Evolutionary conservation across 2,797 vertebrate genomes (phyloP).

Genomic region (Momotus momota): DNA sequence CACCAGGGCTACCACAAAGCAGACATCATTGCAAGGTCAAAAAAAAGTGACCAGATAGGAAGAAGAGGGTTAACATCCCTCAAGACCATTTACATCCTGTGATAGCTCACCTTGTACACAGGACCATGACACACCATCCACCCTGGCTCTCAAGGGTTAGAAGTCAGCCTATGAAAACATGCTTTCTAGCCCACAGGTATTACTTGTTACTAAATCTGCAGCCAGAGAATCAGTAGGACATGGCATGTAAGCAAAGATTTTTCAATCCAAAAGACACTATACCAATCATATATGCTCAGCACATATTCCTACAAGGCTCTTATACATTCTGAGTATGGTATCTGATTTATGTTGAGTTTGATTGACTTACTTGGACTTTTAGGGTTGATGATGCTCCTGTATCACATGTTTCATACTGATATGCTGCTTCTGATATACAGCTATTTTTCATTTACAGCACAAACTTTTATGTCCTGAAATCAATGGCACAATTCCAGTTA

Average conservation of each 20-base stretch:
- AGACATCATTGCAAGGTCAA: not conserved
- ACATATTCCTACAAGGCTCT: not conserved
- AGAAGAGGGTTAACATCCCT: not conserved
- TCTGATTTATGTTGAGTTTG: not conserved
- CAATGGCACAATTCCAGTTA: not conserved
- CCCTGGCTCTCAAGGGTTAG: not conserved
- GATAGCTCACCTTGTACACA: not conserved
- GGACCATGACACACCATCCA: not conserved
- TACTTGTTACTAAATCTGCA: not conserved
- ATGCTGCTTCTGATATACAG: not conserved
- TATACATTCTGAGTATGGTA: not conserved
- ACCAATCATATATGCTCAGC: too few species aligned
- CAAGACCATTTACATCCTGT: not conserved
- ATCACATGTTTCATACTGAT: not conserved
- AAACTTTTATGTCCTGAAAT: not conserved
- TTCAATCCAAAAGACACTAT: not conserved
- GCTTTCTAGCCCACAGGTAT: accelerated
- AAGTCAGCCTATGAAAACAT: not conserved
- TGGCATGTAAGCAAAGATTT: not conserved
- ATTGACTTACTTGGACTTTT: not conserved
- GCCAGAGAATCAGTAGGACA: not conserved
- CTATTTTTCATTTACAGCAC: not conserved
- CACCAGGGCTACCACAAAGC: not conserved
- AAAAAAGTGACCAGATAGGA: not conserved
- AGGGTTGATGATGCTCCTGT: not conserved